Base-by-base conservation (phyloP, 2,888 invertebrate species). In the Ectobius pallidus region DNA sequence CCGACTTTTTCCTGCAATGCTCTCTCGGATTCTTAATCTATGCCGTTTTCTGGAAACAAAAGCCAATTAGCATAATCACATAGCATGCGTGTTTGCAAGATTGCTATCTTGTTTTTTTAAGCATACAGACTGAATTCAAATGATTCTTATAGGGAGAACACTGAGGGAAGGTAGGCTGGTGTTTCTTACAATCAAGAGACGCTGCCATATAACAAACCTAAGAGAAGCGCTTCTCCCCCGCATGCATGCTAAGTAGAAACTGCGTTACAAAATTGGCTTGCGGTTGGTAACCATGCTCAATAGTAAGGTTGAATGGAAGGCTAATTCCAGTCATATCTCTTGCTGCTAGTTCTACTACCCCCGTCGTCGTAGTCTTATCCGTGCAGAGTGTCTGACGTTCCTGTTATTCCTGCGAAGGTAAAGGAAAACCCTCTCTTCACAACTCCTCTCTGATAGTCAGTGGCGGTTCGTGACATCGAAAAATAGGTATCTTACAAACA, bases 221-320 rank as follows among this genome's bases (percentile, higher is more conserved):
- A n/a, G n/a, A n/a, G n/a, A n/a, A n/a, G 65, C 65, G 46, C 44
- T 30, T 14, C 46, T n/a, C 22, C 22, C 42, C 44, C 22, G 44
- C 25, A 34, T 65, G 65, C 65, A 65, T 65, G 65, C 46, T 39
- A 65, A 65, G 65, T 65, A 27, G 65, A 30, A 27, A 22, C 30
- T 39, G 27, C 16, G 58, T 30, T 30, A 46, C 44, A 22, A 65
- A 65, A 65, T 65, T 65, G 65, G 65, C 65, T 65, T n/a, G 65
- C 46, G 65, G 65, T 46, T 46, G 46, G 65, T 65, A 34, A n/a
- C 27, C 27, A 9, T 2, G 30, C 27, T n/a, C n/a, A n/a, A n/a
- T n/a, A n/a, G 58, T 34, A 34, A 11, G n/a, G 58, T n/a, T 58
- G 58, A 58, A 58, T 58, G 58, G 58, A 58, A 58, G 58, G 58